These are phyloP conservation scores for Drosophila miranda DNA, from an alignment of 1,140 invertebrate species.

Conservation along the genomic window DNA sequence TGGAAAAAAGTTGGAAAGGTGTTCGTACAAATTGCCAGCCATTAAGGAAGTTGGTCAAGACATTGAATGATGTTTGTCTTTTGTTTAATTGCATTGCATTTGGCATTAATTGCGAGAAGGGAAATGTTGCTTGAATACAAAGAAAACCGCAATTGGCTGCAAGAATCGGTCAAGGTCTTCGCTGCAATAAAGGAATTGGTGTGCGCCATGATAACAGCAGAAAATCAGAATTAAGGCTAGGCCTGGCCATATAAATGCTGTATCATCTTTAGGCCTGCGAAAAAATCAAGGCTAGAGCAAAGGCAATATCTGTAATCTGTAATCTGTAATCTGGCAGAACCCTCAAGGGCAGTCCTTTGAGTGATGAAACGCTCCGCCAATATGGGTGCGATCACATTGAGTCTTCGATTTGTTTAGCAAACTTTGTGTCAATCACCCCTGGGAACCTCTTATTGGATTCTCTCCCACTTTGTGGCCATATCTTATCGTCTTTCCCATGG, in stretches of 20 bases:
- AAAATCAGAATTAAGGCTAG: constrained; percentile 26
- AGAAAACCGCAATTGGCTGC: constrained; percentile 18
- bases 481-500: constrained; percentile 38
- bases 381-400: constrained; percentile 24
- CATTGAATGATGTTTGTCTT: constrained; percentile 18
- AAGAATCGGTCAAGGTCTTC: constrained; percentile 48
- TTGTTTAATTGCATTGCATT: constrained; percentile 18
- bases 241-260: constrained; percentile 30
- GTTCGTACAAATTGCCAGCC: constrained; percentile 41
- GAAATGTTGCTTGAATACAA: background rate
- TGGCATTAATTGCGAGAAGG: background rate
- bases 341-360: constrained; percentile 29
- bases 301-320: background rate
- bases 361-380: constrained; percentile 22
- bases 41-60: constrained; percentile 47
- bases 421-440: constrained; percentile 21
- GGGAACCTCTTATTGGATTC: background rate
- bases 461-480: constrained; percentile 20
- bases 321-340: background rate
- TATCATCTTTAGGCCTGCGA: constrained; percentile 39
- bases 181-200: constrained; percentile 9
- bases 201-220: constrained; percentile 22
- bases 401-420: too few species aligned
- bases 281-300: constrained; percentile 45
- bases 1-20: constrained; percentile 9